Base-by-base conservation (phyloP, 2,113 vertebrate genomes). In the Lagopus muta region DNA sequence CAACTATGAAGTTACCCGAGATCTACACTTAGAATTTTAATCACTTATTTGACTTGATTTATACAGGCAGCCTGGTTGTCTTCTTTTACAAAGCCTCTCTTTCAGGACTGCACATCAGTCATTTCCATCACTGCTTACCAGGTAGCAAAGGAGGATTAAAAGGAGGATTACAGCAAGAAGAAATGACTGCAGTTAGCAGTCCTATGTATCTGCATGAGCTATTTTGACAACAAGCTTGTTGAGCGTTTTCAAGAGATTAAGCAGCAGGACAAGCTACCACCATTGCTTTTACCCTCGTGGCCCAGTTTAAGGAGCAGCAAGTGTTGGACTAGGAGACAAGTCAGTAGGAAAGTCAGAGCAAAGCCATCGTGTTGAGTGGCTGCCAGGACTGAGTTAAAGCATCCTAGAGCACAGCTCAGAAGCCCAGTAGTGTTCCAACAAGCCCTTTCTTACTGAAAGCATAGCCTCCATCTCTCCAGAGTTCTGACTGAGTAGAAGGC, bases 1-100 rank as follows among this genome's bases (percentile, higher is more conserved):
- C 13, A 18, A 28, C 17, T 50, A 30, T 19, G 28, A 30, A 10
- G n/a, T 10, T 27, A 38, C 11, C 11, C 14, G 38, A 52, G 30
- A 13, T 17, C 20, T 66, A 11, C 20, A 32, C 5, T 12, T 12
- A 11, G 2, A 16, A 3, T 14, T 73, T 48, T 48, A n/a, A 4
- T 81, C 34, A 14, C 66, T 38, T 75, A 11, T 67, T 38, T 15
- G 3, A 18, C 52, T 45, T 75, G 1, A n/a, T n/a, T 54, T 24
- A 14, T 1, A n/a, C 4, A 75, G 7, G 4, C 22, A 81, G 36
- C 8, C 48, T 47, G n/a, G 7, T 1, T 6, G 2, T 12, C 38
- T 47, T 40, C 48, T 60, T 52, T 24, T 15, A n/a, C 18, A 54
- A 13, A 16, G 6, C 12, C 52, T 82, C 28, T 5, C 4, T 6